phyloP scores from a whole-genome alignment of 2,113 vertebrate genomes.

The Nyctibius bracteatus region DNA sequence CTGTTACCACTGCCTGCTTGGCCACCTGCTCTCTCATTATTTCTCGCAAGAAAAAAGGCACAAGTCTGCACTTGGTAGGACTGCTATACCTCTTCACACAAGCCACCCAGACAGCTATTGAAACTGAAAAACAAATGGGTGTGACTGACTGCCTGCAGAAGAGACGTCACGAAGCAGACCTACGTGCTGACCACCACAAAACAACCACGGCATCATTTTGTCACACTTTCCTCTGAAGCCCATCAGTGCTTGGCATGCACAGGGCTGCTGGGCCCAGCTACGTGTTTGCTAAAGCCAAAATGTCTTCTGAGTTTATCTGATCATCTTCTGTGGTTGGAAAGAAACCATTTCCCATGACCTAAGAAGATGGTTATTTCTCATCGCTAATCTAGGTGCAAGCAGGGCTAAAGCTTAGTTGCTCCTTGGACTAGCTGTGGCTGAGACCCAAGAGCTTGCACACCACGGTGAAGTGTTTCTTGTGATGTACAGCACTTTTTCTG shows the following conservation, averaged over 20 bases:
- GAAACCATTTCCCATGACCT: not conserved
- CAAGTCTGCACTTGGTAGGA: not conserved
- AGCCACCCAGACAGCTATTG: not conserved
- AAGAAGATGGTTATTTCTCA: not conserved
- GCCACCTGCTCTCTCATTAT: not conserved
- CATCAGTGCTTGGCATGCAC: not conserved
- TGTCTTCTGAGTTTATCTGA: not conserved
- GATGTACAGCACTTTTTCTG: not conserved
- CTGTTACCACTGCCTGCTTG: not conserved
- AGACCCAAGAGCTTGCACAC: not conserved
- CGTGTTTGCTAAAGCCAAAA: not conserved
- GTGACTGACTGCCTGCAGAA: not conserved
- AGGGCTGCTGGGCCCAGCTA: not conserved
- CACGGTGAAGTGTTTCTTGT: not conserved
- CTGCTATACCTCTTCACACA: not conserved
- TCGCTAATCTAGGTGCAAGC: not conserved
- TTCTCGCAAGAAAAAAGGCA: not conserved
- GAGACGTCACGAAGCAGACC: rapidly evolving
- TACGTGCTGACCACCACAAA: not conserved
- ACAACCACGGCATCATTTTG: not conserved
- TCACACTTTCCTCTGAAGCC: not conserved
- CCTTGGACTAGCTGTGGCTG: not conserved
- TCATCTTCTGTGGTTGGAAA: not conserved
- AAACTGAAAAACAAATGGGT: not conserved
- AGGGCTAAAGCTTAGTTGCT: not conserved